Evolutionary conservation across 2,888 invertebrate species (phyloP).

Genomic region (Sympetrum striolatum): DNA sequence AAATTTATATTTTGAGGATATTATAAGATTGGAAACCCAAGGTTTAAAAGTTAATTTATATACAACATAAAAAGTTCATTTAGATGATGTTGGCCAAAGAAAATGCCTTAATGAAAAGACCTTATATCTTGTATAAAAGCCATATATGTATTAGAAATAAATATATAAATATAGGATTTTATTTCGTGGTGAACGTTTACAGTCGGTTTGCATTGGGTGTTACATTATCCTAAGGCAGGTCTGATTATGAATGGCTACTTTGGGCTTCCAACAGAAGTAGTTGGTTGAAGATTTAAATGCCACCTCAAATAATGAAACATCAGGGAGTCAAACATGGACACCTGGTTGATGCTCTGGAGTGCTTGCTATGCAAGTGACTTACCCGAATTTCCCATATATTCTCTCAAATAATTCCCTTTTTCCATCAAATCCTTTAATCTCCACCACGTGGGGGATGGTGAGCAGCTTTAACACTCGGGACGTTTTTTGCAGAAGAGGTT

Average conservation of each 20-base stretch:
- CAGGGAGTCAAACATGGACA: constrained; percentile 44
- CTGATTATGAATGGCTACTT: constrained; percentile 36
- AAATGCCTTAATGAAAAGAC: constrained; percentile 9
- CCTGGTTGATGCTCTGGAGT: constrained; percentile 45
- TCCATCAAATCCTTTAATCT: constrained; percentile 16
- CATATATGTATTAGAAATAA: background rate
- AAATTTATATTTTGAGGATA: constrained; percentile 25
- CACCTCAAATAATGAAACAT: constrained; percentile 41
- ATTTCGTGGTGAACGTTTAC: constrained; percentile 19
- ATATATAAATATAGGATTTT: background rate
- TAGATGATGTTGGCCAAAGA: background rate
- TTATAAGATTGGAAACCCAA: constrained; percentile 2
- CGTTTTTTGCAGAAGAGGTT: constrained; percentile 36
- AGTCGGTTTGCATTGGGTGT: constrained; percentile 12
- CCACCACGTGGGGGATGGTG: constrained; percentile 45
- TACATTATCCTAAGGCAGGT: constrained; percentile 33
- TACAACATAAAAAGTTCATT: background rate
- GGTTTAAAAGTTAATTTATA: constrained; percentile 15
- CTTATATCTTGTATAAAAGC: constrained; percentile 7
- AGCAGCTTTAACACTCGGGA: constrained; percentile 45
- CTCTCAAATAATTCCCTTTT: constrained; percentile 7
- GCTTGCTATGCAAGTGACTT: constrained; percentile 45
- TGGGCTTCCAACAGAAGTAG: constrained; percentile 35
- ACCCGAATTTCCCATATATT: constrained; percentile 40
- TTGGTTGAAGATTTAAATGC: constrained; percentile 28